A percentile compares a stretch with the other conserved stretches of the same genome.
These are phyloP conservation scores for Tetragnatha versicolor DNA, from an alignment of 1,140 invertebrate genomes.

Conservation along the genomic window DNA sequence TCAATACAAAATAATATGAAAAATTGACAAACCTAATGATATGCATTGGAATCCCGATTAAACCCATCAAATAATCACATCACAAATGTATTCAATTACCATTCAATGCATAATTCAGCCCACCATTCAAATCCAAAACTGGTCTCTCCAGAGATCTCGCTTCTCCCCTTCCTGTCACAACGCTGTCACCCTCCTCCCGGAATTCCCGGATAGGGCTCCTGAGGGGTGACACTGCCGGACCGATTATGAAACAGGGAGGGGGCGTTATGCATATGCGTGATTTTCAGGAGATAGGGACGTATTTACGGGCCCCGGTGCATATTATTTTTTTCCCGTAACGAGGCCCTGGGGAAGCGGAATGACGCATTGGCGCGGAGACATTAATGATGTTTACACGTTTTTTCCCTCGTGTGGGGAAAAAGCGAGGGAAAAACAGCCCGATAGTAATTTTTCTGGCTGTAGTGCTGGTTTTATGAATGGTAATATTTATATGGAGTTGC, in stretches of 20 bases:
- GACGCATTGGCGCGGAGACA: slow-evolving; percentile 29
- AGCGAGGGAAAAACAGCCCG: slow-evolving; percentile 7
- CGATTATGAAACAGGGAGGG: background rate
- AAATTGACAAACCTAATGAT: too few relatives aligned
- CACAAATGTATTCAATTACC: too few relatives aligned
- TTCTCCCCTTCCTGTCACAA: background rate
- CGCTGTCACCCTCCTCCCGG: too few relatives aligned
- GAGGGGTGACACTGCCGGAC: background rate
- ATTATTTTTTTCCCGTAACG: slow-evolving; percentile 36
- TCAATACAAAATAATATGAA: too few relatives aligned
- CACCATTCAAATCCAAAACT: too few relatives aligned
- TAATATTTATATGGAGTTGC: slow-evolving; percentile 17
- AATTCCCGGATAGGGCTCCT: background rate
- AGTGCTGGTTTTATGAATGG: background rate
- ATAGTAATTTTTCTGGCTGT: slow-evolving; percentile 39
- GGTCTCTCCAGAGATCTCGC: background rate
- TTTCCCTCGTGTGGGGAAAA: slow-evolving; percentile 3
- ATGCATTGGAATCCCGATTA: too few relatives aligned
- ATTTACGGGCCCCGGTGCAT: slow-evolving; percentile 35
- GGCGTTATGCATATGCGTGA: slow-evolving; percentile 7
- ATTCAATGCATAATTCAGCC: too few relatives aligned
- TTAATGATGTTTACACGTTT: slow-evolving; percentile 51
- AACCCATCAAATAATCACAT: too few relatives aligned
- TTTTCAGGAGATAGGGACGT: slow-evolving; percentile 26
- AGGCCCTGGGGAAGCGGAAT: slow-evolving; percentile 14